Evolutionary conservation across 1,140 invertebrate species (phyloP).

Genomic region (Homarus americanus): DNA sequence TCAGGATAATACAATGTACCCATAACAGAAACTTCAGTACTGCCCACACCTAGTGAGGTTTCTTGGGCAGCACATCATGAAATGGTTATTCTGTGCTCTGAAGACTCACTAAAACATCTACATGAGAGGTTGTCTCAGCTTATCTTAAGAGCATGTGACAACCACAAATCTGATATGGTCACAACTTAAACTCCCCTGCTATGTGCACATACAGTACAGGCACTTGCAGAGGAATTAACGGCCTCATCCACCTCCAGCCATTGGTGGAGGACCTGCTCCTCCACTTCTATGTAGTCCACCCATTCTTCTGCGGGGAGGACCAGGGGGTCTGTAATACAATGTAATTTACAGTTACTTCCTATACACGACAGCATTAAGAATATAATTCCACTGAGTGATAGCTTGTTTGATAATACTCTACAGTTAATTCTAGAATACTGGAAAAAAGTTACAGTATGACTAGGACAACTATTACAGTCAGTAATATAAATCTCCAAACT

Average conservation of each 20-base stretch:
- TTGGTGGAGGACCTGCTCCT: slow-evolving; percentile 42
- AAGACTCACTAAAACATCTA: not conserved
- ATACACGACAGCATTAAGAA: too few species aligned
- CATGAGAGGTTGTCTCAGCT: not conserved
- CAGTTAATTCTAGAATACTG: too few species aligned
- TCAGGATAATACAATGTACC: not conserved
- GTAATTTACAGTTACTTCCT: not conserved
- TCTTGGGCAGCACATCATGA: slow-evolving; percentile 11
- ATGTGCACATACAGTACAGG: not conserved
- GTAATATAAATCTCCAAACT: too few species aligned
- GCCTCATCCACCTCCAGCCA: slow-evolving; percentile 71
- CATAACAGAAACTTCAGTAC: slow-evolving; percentile 13
- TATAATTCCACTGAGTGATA: too few species aligned
- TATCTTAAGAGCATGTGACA: not conserved
- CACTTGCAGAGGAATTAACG: slow-evolving; percentile 39
- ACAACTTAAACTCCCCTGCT: slow-evolving; percentile 7
- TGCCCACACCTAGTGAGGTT: not conserved
- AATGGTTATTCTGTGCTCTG: not conserved
- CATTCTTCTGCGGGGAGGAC: slow-evolving; percentile 49
- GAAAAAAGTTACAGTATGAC: not conserved
- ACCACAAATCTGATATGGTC: not conserved
- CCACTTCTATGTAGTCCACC: slow-evolving; percentile 51
- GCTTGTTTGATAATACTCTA: too few species aligned
- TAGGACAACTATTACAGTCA: too few species aligned
- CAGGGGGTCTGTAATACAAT: slow-evolving; percentile 49